Evolutionary conservation across 2,888 invertebrate genomes (phyloP).

Genomic region (Gari tellinella): DNA sequence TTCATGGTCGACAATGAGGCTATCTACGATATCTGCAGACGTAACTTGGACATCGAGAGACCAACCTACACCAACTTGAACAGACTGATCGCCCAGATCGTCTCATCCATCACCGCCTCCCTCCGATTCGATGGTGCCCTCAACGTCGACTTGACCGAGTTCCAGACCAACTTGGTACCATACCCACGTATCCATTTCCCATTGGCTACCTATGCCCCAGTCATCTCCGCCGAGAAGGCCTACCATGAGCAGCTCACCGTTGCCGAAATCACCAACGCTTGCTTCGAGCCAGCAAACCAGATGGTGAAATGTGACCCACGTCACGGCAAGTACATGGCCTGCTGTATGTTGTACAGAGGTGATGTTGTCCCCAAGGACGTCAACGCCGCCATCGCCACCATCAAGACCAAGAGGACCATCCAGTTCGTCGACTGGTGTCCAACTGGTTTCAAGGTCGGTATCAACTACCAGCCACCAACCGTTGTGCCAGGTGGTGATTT

Average conservation of each 20-base stretch:
- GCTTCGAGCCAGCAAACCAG: conserved; percentile 93
- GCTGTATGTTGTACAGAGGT: conserved; percentile 97
- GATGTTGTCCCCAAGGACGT: conserved; percentile 85
- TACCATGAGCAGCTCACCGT: conserved; percentile 89
- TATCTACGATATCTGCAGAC: conserved; percentile 89
- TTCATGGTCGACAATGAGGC: conserved; percentile 98
- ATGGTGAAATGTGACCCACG: conserved; percentile 91
- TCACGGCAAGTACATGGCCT: conserved; percentile 91
- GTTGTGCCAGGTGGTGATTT: too few species aligned
- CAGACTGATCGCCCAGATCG: conserved; percentile 95
- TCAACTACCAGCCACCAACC: too few species aligned
- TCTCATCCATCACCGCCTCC: conserved; percentile 87
- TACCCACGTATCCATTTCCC: conserved; percentile 92
- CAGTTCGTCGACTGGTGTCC: conserved; percentile 82
- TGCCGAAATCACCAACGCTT: conserved; percentile 87
- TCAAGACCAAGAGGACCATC: conserved; percentile 82
- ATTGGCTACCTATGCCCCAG: conserved; percentile 92
- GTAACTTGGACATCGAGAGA: conserved; percentile 92
- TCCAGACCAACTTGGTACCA: conserved; percentile 84
- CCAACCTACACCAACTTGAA: conserved; percentile 95
- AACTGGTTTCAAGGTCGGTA: too few species aligned
- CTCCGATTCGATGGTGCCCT: conserved; percentile 94
- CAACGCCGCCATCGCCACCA: conserved; percentile 80
- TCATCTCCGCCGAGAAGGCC: conserved; percentile 97
- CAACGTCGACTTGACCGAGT: conserved; percentile 85